A percentile compares a stretch with the other conserved stretches of the same genome.
Conservation (phyloP, 2,113 vertebrate genomes). For the Brachypteracias leptosomus region DNA sequence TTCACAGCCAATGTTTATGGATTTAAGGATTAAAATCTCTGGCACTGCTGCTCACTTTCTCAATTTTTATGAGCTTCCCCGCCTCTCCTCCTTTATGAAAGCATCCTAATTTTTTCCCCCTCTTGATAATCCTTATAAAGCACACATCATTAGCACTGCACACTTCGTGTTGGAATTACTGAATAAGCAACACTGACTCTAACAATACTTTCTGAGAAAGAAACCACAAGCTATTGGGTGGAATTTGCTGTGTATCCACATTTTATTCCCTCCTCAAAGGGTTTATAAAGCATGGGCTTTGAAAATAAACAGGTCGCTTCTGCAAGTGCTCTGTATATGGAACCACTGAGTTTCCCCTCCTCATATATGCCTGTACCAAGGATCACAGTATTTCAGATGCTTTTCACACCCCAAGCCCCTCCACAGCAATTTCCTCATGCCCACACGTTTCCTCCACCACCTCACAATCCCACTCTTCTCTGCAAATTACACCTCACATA, state of each 20-base stretch:
- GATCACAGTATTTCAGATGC: slow-evolving; percentile 16
- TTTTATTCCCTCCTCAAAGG: background rate
- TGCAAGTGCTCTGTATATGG: slow-evolving; percentile 6
- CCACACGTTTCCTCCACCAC: background rate
- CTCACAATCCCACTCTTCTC: background rate
- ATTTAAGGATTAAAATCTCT: slow-evolving; percentile 5
- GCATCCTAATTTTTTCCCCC: background rate
- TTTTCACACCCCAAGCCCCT: background rate
- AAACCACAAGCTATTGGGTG: background rate
- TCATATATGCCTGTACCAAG: background rate
- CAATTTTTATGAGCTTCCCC: background rate
- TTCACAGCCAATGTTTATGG: background rate
- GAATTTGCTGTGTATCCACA: background rate
- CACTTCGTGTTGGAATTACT: background rate
- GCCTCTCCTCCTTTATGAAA: background rate
- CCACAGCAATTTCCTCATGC: background rate
- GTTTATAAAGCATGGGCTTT: background rate
- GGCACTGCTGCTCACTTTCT: background rate
- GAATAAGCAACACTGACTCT: background rate
- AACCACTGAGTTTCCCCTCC: slow-evolving; percentile 6
- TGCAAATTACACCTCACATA: slow-evolving; percentile 32
- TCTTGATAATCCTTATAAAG: background rate
- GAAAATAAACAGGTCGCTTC: slow-evolving; percentile 47
- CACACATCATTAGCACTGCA: background rate
- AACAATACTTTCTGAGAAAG: background rate